phyloP scores from a whole-genome alignment of 2,113 vertebrate species.

The Brachyhypopomus occidentalis region DNA sequence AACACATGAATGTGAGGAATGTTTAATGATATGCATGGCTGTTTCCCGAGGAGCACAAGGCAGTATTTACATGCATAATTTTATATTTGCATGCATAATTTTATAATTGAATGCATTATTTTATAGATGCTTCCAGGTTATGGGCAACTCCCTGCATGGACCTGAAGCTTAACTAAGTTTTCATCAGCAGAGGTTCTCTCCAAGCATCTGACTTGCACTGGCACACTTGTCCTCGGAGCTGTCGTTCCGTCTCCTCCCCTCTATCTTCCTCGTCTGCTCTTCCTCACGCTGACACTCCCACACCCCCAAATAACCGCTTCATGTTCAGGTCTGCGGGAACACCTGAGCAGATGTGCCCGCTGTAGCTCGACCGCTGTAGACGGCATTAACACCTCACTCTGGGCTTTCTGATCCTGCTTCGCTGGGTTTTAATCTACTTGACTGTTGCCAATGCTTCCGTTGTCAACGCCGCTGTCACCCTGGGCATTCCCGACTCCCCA shows the following conservation, averaged over 20 bases:
- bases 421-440: conserved; percentile 53
- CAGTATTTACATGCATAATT: conserved; percentile 59
- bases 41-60: conserved; percentile 37
- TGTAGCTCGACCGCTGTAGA: background rate
- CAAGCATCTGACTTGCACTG: background rate
- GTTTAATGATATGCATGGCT: conserved; percentile 42
- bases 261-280: background rate
- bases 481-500: conserved; percentile 26
- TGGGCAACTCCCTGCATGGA: conserved; percentile 3
- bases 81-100: conserved; percentile 6
- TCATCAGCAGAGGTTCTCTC: background rate
- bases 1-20: conserved; percentile 37
- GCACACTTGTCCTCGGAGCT: background rate
- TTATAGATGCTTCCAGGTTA: conserved; percentile 49
- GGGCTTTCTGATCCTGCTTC: conserved; percentile 41
- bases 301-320: background rate
- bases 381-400: conserved; percentile 48
- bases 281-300: background rate
- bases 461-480: conserved; percentile 9
- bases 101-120: conserved; percentile 30
- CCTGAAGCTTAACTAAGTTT: conserved; percentile 8
- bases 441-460: conserved; percentile 24
- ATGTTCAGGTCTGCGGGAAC: conserved; percentile 34
- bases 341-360: conserved; percentile 22
- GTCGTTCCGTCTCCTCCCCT: background rate